Evolutionary conservation across 2,113 vertebrate genomes (phyloP).

Genomic region (Hydropotes inermis): DNA sequence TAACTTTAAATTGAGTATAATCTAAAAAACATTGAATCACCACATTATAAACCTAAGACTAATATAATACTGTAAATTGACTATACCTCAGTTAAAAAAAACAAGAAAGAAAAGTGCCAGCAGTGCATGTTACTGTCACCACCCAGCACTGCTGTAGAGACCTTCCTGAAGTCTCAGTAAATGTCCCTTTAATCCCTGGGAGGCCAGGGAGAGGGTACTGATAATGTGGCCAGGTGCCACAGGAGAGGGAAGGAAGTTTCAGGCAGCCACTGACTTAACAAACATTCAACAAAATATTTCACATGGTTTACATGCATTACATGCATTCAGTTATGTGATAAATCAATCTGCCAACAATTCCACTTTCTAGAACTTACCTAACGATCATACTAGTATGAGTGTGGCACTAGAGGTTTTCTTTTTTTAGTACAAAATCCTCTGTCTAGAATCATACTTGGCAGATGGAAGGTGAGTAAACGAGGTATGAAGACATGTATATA

Average conservation of each 20-base stretch:
- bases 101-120: neutral
- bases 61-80: neutral
- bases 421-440: neutral
- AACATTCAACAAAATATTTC: neutral
- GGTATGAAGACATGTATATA: neutral
- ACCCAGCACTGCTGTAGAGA: neutral
- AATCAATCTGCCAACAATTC: neutral
- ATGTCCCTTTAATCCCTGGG: neutral
- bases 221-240: neutral
- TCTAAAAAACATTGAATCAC: neutral
- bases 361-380: neutral
- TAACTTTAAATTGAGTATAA: neutral
- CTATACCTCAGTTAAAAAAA: neutral
- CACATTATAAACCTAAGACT: neutral
- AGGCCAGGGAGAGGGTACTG: neutral
- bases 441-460: too few relatives aligned
- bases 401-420: neutral
- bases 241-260: neutral
- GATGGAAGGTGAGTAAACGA: neutral
- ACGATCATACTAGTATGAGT: neutral
- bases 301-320: neutral
- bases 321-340: neutral
- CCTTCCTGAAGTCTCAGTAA: neutral
- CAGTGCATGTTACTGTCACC: neutral
- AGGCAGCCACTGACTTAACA: neutral